phyloP scores from a whole-genome alignment of 2,113 vertebrate species.

The Calyptomena viridis region DNA sequence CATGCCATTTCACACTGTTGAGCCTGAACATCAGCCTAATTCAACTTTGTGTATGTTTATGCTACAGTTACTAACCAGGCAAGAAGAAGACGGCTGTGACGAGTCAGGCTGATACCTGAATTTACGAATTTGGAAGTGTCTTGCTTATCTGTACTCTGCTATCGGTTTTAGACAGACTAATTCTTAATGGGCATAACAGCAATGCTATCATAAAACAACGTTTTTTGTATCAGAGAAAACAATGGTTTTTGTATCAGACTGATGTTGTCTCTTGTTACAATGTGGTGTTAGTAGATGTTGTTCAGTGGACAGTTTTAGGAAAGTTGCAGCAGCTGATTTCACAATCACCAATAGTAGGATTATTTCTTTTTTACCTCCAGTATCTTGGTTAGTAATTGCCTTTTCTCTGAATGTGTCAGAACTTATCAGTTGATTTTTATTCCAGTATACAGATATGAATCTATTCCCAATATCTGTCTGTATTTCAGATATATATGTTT shows the following conservation, averaged over 20 bases:
- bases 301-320: neutral
- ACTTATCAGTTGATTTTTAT: neutral
- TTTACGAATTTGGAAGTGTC: neutral
- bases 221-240: neutral
- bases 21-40: neutral
- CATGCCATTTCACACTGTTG: neutral
- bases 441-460: neutral
- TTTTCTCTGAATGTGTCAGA: neutral
- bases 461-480: neutral
- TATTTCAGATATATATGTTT: neutral
- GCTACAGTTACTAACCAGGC: neutral
- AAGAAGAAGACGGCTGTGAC: neutral
- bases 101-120: neutral
- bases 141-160: neutral
- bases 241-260: accelerated
- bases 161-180: neutral
- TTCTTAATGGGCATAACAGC: neutral
- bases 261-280: neutral
- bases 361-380: neutral
- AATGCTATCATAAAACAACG: neutral
- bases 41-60: neutral
- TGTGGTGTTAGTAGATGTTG: neutral
- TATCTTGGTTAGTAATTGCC: neutral
- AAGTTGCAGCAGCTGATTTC: neutral
- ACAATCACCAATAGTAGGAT: neutral